Evolutionary conservation across 2,113 vertebrate species (phyloP).

Genomic region (Syngnathoides biaculeatus): DNA sequence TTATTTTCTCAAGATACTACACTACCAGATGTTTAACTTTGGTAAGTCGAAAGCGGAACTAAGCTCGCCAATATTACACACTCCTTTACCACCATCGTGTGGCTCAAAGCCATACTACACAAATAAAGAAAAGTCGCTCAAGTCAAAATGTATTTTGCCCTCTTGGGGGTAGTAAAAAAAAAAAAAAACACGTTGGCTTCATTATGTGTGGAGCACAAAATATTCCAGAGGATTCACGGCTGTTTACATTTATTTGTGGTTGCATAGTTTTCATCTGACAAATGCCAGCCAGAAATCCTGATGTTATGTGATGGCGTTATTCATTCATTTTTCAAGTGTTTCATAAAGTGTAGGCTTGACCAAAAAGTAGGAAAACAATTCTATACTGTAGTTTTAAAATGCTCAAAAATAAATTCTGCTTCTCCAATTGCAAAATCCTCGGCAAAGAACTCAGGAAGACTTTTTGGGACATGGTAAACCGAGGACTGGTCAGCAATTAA

Average conservation of each 20-base stretch:
- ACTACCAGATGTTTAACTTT: constrained; percentile 10
- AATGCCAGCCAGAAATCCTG: background rate
- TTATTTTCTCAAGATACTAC: background rate
- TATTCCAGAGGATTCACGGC: background rate
- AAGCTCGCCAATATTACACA: background rate
- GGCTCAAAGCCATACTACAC: background rate
- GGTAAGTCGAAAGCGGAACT: background rate
- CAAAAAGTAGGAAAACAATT: background rate
- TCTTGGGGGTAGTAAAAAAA: background rate
- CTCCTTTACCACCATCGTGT: background rate
- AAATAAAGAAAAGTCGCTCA: background rate
- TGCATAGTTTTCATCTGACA: background rate
- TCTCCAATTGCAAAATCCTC: too few relatives aligned
- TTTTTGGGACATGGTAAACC: too few relatives aligned
- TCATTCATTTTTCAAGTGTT: background rate
- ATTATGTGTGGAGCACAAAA: background rate
- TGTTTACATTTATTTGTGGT: background rate
- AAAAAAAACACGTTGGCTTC: background rate
- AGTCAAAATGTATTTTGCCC: background rate
- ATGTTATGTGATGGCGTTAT: background rate
- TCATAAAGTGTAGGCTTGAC: background rate
- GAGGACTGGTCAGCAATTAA: too few relatives aligned
- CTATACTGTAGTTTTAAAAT: background rate
- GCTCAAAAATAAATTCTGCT: background rate
- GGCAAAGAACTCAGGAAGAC: too few relatives aligned